These are phyloP conservation scores for Pseudorasbora parva DNA, from an alignment of 2,113 vertebrate species.

Conservation along the genomic window DNA sequence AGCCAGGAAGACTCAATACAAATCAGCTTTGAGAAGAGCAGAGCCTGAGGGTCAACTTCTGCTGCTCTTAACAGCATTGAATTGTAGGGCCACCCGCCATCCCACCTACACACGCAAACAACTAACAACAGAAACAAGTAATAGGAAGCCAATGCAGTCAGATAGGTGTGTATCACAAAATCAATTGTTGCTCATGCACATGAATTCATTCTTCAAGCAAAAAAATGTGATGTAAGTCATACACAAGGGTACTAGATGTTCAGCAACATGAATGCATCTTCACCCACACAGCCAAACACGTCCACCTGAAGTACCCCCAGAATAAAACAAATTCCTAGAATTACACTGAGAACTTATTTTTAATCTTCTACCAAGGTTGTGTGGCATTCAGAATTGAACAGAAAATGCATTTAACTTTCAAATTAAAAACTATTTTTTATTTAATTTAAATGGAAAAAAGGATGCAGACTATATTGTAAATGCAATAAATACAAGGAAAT, in stretches of 20 bases:
- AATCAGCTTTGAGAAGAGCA: slow-evolving; percentile 59
- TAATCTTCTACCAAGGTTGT: background rate
- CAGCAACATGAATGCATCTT: background rate
- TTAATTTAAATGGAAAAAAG: background rate
- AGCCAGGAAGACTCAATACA: slow-evolving; percentile 54
- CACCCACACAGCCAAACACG: background rate
- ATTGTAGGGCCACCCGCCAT: slow-evolving; percentile 7
- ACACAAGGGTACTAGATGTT: background rate
- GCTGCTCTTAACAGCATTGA: slow-evolving; percentile 35
- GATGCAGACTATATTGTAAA: background rate
- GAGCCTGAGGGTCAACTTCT: slow-evolving; percentile 44
- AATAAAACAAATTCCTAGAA: slow-evolving; percentile 17
- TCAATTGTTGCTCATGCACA: background rate
- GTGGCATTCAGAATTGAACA: background rate
- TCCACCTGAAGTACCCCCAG: background rate
- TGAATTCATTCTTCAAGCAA: background rate
- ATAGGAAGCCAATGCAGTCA: background rate
- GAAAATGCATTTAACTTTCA: background rate
- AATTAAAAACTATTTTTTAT: background rate
- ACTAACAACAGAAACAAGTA: slow-evolving; percentile 39
- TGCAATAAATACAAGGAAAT: background rate
- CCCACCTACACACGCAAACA: slow-evolving; percentile 25
- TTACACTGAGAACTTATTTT: background rate
- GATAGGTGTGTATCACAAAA: slow-evolving; percentile 20
- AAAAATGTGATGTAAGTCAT: background rate